Evolutionary conservation across 2,113 vertebrate genomes (phyloP).

Genomic region (Synodontis membranacea): DNA sequence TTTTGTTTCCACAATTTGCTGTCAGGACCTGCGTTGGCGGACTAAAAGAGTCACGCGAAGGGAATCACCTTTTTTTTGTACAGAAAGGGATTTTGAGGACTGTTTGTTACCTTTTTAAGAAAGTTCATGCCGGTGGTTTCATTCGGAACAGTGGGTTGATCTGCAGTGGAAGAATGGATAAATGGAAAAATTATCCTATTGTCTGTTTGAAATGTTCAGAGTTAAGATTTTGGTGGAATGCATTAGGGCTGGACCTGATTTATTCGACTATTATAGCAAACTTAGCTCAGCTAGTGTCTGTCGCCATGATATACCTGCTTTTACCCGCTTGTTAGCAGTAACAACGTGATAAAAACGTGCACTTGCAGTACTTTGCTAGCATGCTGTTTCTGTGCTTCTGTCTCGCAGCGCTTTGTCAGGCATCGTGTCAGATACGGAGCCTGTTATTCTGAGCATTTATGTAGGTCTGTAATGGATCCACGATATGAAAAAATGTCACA

Average conservation of each 20-base stretch:
- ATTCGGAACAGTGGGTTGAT: not conserved
- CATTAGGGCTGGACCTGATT: not conserved
- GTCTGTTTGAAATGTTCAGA: not conserved
- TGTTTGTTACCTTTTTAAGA: not conserved
- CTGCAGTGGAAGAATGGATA: not conserved
- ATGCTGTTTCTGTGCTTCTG: no score
- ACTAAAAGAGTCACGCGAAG: not conserved
- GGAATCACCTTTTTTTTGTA: not conserved
- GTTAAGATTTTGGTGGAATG: not conserved
- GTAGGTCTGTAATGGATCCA: no score
- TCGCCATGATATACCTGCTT: no score
- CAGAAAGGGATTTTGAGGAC: not conserved
- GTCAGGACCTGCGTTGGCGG: not conserved
- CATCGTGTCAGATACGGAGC: no score
- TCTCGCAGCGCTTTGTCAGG: no score
- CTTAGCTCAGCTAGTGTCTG: no score
- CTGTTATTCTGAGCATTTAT: no score
- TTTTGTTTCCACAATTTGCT: not conserved
- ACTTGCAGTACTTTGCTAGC: no score
- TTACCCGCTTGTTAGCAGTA: no score
- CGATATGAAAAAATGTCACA: no score
- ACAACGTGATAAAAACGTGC: no score
- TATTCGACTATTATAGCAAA: no score
- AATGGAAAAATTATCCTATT: not conserved
- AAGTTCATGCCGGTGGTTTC: not conserved